Percentiles rank a stretch among this genome's conserved stretches.
Conservation (phyloP, 2,888 invertebrate species). For the Pachliopta kotzebuea region DNA sequence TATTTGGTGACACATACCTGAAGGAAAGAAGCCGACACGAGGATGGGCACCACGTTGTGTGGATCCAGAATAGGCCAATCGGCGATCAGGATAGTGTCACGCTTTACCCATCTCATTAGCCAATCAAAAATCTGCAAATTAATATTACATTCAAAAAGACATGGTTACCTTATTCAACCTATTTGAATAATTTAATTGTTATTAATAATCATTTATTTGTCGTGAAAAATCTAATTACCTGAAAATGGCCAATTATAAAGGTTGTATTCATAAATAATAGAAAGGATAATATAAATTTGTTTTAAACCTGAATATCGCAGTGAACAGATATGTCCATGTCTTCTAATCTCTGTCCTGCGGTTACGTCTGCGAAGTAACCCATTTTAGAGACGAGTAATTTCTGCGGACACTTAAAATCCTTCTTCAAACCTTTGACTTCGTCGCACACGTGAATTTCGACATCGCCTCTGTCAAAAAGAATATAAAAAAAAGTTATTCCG, state of each 20-base stretch:
- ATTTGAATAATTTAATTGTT: too few species aligned
- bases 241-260: too few species aligned
- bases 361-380: conserved; percentile 96
- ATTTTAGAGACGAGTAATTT: conserved; percentile 93
- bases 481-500: conserved; percentile 27
- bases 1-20: conserved; percentile 60
- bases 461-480: conserved; percentile 80
- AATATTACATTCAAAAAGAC: not conserved
- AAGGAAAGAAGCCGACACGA: conserved; percentile 96
- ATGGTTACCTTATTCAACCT: too few species aligned
- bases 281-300: too few species aligned
- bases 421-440: conserved; percentile 93
- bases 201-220: too few species aligned
- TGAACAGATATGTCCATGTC: conserved; percentile 98
- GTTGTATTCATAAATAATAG: too few species aligned
- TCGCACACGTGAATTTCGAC: conserved; percentile 97
- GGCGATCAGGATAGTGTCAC: conserved; percentile 82
- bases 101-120: conserved; percentile 97
- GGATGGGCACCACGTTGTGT: conserved; percentile 93
- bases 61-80: conserved; percentile 88
- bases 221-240: too few species aligned
- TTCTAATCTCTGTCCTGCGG: conserved; percentile 88
- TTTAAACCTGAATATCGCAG: conserved; percentile 92
- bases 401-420: conserved; percentile 94
- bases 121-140: conserved; percentile 92